phyloP scores from a whole-genome alignment of 2,888 invertebrate species.

The Tryphoninae sp. region DNA sequence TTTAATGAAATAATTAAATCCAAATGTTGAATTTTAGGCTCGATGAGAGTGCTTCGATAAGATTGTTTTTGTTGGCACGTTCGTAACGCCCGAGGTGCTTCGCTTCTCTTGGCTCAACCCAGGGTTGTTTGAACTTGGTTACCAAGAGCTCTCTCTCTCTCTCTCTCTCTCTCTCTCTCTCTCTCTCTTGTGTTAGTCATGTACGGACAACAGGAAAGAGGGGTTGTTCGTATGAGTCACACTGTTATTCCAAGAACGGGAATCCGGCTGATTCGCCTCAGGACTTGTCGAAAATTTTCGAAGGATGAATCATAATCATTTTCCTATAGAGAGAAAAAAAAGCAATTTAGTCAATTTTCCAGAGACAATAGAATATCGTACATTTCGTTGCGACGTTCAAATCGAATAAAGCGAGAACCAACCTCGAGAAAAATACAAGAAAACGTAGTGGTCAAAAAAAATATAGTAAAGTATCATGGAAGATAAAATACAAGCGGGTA shows the following conservation, averaged over 20 bases:
- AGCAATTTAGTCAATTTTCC: background rate
- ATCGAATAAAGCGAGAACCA: background rate
- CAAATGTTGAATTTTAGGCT: no score
- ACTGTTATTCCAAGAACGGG: slow-evolving; percentile 2
- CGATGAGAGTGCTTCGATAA: background rate
- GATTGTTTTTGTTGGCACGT: background rate
- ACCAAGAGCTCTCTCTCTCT: slow-evolving; percentile 3
- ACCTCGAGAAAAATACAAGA: background rate
- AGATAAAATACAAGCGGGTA: slow-evolving; percentile 24
- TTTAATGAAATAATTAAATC: no score
- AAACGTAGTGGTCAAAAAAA: background rate
- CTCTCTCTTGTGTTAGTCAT: slow-evolving; percentile 39
- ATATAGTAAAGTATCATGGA: slow-evolving; percentile 31
- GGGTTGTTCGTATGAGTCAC: slow-evolving; percentile 45
- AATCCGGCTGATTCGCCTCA: slow-evolving; percentile 1
- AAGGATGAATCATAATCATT: slow-evolving; percentile 10
- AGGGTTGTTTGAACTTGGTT: slow-evolving; percentile 27
- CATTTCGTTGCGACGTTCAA: slow-evolving; percentile 7
- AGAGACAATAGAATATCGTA: slow-evolving; percentile 20
- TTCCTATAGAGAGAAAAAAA: background rate
- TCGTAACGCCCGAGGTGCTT: background rate
- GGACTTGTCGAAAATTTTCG: slow-evolving; percentile 2
- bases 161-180: no score
- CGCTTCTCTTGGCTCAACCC: background rate
- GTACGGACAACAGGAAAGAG: slow-evolving; percentile 7